Evolutionary conservation across 2,888 invertebrate species (phyloP), one percentile per base, ranked within the genome.

Genomic region (Anaspis maculata): DNA sequence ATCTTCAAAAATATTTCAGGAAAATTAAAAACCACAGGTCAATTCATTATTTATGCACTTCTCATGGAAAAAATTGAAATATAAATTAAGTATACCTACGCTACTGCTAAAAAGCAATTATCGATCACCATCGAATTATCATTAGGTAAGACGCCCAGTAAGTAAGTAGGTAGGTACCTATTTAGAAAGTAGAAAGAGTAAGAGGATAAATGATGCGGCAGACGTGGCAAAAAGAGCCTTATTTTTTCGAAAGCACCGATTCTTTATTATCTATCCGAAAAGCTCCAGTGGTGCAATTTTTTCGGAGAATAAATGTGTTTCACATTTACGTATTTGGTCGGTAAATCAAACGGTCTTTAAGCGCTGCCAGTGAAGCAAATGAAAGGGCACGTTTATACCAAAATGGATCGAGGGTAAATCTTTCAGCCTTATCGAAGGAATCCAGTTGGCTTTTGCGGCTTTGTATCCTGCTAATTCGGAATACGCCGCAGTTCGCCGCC

Each of bases 391-490:
- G 53, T 54, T 53, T 49, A 46, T 54, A 51, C 55, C 51, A 50
- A 52, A 56, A 54, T 54, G 57, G 56, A 58, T 56, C 47, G 51
- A 49, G 52, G 54, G 54, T 53, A 57, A 62, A 61, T 61, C 59
- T 60, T 60, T 57, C 56, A 56, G 54, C 57, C 52, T 60, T 61
- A 59, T 61, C 60, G 56, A 54, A 54, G 48, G 57, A 57, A 56
- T 56, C 55, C 57, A 55, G 54, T 52, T 53, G 54, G 58, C 58
- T 57, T 57, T 52, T 52, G 54, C 49, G 57, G 61, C 58, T 60
- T 60, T 61, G 59, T 61, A 61, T 56, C 54, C 52, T 52, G 57
- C 60, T 62, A 61, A 62, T 61, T 61, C 59, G 51, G 49, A 52
- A 51, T 54, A 49, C 51, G 52, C 46, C 46, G 44, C 42, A 47